Conservation (phyloP, 2,797 vertebrate species). For the Melanotaenia trifasciata region DNA sequence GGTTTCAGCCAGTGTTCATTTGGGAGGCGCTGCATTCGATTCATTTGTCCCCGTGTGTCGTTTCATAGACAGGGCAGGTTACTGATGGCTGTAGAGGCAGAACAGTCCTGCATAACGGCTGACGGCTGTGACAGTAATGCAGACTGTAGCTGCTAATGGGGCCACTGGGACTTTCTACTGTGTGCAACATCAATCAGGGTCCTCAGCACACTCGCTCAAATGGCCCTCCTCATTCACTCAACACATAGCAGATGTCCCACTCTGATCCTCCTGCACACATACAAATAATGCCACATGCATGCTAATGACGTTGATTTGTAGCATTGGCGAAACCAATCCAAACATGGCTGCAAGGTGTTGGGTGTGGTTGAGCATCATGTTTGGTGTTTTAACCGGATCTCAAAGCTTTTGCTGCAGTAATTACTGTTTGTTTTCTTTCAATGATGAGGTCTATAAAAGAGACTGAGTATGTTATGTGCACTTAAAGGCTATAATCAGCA, state of each 20-base stretch:
- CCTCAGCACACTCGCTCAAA: conserved; percentile 70
- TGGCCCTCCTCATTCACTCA: conserved; percentile 75
- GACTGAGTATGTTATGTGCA: too few relatives aligned
- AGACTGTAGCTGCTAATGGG: conserved; percentile 82
- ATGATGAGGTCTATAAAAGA: too few relatives aligned
- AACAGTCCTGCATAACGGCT: conserved; percentile 65
- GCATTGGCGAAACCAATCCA: conserved; percentile 58
- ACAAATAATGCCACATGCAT: conserved; percentile 72
- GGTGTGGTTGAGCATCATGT: conserved; percentile 25
- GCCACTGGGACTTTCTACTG: conserved; percentile 74
- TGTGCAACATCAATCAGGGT: conserved; percentile 80
- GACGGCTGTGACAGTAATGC: conserved; percentile 77
- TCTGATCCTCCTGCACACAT: conserved; percentile 61
- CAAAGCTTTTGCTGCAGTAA: background rate
- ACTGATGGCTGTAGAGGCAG: conserved; percentile 51
- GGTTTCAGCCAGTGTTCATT: conserved; percentile 68
- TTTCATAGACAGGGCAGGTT: conserved; percentile 61
- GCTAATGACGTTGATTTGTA: conserved; percentile 74
- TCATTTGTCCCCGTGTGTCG: conserved; percentile 63
- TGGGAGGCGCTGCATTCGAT: conserved; percentile 57
- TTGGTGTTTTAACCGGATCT: background rate
- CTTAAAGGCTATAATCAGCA: too few relatives aligned
- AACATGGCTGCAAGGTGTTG: conserved; percentile 36
- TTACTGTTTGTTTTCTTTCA: background rate
- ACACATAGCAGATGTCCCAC: conserved; percentile 78